phyloP scores from a whole-genome alignment of 2,888 invertebrate species.

The Tachina fera region DNA sequence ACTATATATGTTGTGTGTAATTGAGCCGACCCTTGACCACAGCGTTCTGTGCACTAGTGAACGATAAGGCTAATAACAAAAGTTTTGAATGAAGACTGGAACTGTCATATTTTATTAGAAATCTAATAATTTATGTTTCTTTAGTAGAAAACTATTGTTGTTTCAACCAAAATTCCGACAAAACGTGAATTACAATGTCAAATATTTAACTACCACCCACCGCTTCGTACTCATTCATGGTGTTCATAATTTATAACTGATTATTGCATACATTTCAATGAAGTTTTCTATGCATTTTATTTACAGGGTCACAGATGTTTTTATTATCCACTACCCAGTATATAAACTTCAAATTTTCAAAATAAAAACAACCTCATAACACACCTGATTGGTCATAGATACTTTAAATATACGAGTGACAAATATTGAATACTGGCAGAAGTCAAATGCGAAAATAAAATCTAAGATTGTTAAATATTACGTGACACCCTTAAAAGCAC shows the following conservation, averaged over 20 bases:
- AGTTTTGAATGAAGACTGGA: no score
- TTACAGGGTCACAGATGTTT: constrained; percentile 69
- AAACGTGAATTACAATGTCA: constrained; percentile 53
- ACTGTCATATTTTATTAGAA: no score
- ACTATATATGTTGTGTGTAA: no score
- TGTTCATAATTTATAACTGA: constrained; percentile 55
- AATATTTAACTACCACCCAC: constrained; percentile 38
- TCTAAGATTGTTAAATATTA: constrained; percentile 56
- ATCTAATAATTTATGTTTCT: no score
- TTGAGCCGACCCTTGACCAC: no score
- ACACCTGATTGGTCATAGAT: constrained; percentile 62
- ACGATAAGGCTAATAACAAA: no score
- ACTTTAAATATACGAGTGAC: constrained; percentile 33
- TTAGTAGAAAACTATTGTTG: neutral
- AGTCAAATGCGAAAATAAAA: constrained; percentile 11
- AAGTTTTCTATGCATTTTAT: constrained; percentile 62
- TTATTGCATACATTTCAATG: constrained; percentile 61
- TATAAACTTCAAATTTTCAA: constrained; percentile 58
- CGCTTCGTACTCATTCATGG: neutral
- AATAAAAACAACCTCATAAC: constrained; percentile 16
- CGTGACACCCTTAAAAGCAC: constrained; percentile 57
- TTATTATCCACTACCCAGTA: constrained; percentile 49
- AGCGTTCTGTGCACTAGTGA: no score
- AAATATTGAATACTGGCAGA: constrained; percentile 10
- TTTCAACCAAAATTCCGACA: neutral